Conservation (phyloP, 2,797 vertebrate species). For the Sebastes glaucus region DNA sequence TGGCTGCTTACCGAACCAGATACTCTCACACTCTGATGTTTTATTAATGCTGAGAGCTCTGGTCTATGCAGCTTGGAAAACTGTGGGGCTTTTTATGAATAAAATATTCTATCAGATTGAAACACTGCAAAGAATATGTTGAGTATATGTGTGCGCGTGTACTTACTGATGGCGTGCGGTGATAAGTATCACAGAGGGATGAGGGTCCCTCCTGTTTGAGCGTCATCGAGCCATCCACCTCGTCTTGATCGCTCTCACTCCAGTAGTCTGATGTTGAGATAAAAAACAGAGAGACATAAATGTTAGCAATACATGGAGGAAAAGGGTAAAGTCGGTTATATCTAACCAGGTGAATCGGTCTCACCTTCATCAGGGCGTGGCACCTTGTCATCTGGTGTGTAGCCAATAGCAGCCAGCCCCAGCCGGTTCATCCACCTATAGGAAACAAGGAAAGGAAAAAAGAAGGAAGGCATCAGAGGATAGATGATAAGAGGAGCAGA, state of each 20-base stretch:
- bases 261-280: conserved; percentile 86
- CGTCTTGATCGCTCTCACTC: conserved; percentile 93
- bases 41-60: conserved; percentile 74
- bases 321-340: not conserved
- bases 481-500: not conserved
- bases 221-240: conserved; percentile 88
- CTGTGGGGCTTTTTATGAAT: conserved; percentile 62
- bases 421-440: conserved; percentile 90
- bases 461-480: not conserved
- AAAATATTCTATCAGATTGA: conserved; percentile 68
- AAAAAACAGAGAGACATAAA: conserved; percentile 10
- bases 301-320: not conserved
- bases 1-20: conserved; percentile 61
- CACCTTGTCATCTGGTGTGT: conserved; percentile 91
- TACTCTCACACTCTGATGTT: conserved; percentile 67
- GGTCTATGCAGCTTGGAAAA: conserved; percentile 53
- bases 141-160: conserved; percentile 1
- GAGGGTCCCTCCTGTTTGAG: conserved; percentile 89
- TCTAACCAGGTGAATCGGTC: not conserved
- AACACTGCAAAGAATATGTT: conserved; percentile 38
- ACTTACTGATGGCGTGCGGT: conserved; percentile 89
- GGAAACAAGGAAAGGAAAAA: conserved; percentile 12
- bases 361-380: conserved; percentile 90
- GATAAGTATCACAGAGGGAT: conserved; percentile 86
- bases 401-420: conserved; percentile 89